phyloP scores from a whole-genome alignment of 1,140 invertebrate genomes.

The Leucophenga varia region DNA sequence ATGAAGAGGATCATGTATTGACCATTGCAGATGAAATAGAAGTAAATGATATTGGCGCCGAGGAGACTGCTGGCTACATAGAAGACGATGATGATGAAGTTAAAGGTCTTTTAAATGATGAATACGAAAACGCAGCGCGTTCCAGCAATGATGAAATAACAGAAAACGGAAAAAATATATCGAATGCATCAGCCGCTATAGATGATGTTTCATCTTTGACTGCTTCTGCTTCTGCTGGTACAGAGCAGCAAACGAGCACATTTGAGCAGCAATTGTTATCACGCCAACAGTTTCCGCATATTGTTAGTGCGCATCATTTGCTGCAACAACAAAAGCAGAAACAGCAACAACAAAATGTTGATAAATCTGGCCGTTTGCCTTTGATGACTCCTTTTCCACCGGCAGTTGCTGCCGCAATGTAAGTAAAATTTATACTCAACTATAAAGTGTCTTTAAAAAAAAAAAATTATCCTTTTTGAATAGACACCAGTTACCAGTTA shows the following conservation, averaged over 20 bases:
- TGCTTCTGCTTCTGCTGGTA: too few species aligned
- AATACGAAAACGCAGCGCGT: neutral
- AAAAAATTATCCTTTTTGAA: too few species aligned
- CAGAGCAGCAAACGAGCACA: too few species aligned
- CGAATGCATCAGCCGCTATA: too few species aligned
- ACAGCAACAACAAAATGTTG: slow-evolving; percentile 30
- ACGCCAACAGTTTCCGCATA: slow-evolving; percentile 38
- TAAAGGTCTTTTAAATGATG: too few species aligned
- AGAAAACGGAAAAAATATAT: too few species aligned
- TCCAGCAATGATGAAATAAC: neutral
- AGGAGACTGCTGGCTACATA: slow-evolving; percentile 40
- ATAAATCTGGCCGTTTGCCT: slow-evolving; percentile 12
- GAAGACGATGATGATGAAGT: slow-evolving; percentile 32
- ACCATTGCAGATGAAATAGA: slow-evolving; percentile 22
- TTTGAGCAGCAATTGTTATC: slow-evolving; percentile 18
- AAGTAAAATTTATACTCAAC: too few species aligned
- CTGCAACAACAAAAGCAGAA: slow-evolving; percentile 37
- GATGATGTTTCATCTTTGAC: too few species aligned
- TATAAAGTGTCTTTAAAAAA: too few species aligned
- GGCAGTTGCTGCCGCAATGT: slow-evolving; percentile 26
- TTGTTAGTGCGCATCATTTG: slow-evolving; percentile 32
- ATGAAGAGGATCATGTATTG: slow-evolving; percentile 27
- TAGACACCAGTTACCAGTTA: slow-evolving; percentile 45
- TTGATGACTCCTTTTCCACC: slow-evolving; percentile 40
- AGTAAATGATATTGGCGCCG: slow-evolving; percentile 37